Percentiles rank a stretch among this genome's conserved stretches.
phyloP scores from a whole-genome alignment of 2,888 invertebrate genomes.

The Microchrysa polita region DNA sequence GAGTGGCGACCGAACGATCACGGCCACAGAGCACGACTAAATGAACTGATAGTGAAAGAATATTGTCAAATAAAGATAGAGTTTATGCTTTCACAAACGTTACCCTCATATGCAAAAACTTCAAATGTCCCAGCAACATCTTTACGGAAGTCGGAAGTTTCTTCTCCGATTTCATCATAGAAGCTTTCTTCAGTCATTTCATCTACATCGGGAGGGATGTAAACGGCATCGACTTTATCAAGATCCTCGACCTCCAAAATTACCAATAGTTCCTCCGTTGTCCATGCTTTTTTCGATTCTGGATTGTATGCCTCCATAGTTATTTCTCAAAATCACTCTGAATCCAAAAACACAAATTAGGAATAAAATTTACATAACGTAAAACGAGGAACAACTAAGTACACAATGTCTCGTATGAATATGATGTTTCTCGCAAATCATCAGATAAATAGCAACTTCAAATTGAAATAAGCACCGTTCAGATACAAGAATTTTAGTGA shows the following conservation, averaged over 20 bases:
- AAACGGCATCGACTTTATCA: neutral
- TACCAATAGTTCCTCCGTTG: neutral
- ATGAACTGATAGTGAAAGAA: neutral
- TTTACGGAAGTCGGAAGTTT: neutral
- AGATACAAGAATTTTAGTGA: no score
- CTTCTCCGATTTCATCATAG: neutral
- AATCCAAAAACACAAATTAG: no score
- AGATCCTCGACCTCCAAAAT: neutral
- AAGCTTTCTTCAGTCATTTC: neutral
- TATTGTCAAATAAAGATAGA: neutral
- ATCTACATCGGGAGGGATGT: neutral
- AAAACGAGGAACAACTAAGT: no score
- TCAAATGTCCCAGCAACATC: slow-evolving; percentile 3
- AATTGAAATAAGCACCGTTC: no score
- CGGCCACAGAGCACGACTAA: neutral
- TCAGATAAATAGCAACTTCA: no score
- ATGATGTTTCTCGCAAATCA: no score
- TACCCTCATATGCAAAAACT: neutral
- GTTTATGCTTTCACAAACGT: neutral
- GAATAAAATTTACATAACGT: no score
- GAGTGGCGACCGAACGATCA: no score
- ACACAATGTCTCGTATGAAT: no score
- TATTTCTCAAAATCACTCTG: no score
- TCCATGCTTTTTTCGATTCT: slow-evolving; percentile 14
- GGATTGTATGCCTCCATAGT: slow-evolving; percentile 6